Percentiles rank a stretch among this genome's conserved stretches.
Conservation (phyloP, 92 coral and sea anemone species). For the Hydrozoanthus gracilis region DNA sequence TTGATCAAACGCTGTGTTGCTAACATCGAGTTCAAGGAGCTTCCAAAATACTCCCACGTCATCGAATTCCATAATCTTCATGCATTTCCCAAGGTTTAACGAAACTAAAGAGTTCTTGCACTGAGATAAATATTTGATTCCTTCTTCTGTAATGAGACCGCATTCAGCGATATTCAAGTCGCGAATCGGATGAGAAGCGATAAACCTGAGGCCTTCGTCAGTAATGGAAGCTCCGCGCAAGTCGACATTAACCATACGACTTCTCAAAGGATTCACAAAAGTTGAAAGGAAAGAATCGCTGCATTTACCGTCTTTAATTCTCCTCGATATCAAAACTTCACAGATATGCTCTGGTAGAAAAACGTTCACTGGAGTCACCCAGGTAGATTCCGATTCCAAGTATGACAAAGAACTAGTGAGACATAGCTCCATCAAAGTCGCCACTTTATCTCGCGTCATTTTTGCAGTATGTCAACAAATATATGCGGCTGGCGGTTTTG, state of each 20-base stretch:
- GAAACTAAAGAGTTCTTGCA: slow-evolving; percentile 74
- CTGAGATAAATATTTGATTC: slow-evolving; percentile 58
- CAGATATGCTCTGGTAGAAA: slow-evolving; percentile 85
- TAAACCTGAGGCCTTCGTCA: slow-evolving; percentile 67
- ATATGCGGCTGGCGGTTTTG: neutral
- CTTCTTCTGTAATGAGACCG: slow-evolving; percentile 58
- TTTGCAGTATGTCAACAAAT: neutral
- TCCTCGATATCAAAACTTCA: slow-evolving; percentile 78
- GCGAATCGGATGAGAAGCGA: slow-evolving; percentile 74
- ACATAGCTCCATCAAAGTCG: slow-evolving; percentile 75
- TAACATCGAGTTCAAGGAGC: slow-evolving; percentile 68
- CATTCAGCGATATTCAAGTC: slow-evolving; percentile 83
- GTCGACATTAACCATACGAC: slow-evolving; percentile 75
- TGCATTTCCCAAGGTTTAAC: slow-evolving; percentile 67
- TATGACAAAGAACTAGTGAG: slow-evolving; percentile 72
- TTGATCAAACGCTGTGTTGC: slow-evolving; percentile 68
- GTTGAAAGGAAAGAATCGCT: slow-evolving; percentile 75
- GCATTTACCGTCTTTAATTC: slow-evolving; percentile 77
- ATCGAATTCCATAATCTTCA: slow-evolving; percentile 55
- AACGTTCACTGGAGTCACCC: slow-evolving; percentile 52
- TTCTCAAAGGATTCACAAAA: slow-evolving; percentile 71
- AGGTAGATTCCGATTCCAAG: slow-evolving; percentile 73
- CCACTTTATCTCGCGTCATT: slow-evolving; percentile 72
- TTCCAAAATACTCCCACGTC: slow-evolving; percentile 61
- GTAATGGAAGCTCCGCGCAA: slow-evolving; percentile 73